Conservation (phyloP, 2,888 invertebrate genomes). For the Aplocera efformata region DNA sequence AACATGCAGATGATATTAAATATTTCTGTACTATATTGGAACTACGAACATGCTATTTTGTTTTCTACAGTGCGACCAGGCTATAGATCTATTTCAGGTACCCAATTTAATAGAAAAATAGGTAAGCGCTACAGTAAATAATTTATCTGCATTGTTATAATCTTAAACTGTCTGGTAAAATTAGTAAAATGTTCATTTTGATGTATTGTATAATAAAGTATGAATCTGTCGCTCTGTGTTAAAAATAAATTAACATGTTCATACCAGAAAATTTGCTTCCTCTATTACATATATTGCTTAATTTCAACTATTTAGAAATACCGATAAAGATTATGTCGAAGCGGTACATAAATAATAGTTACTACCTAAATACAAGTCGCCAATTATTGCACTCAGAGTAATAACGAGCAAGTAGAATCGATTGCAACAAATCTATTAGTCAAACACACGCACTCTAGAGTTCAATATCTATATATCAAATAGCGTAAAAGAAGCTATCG, state of each 20-base stretch:
- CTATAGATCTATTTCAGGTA: slow-evolving; percentile 14
- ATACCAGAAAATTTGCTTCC: slow-evolving; percentile 12
- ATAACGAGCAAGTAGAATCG: slow-evolving; percentile 3
- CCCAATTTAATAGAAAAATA: slow-evolving; percentile 17
- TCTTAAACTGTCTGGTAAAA: not conserved
- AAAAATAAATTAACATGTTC: slow-evolving; percentile 25
- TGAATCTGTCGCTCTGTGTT: slow-evolving; percentile 16
- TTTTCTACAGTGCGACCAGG: slow-evolving; percentile 26
- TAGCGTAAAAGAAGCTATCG: too few species aligned
- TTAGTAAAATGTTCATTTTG: too few species aligned
- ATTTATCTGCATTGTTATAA: slow-evolving; percentile 8
- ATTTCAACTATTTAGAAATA: slow-evolving; percentile 23
- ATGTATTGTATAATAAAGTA: too few species aligned
- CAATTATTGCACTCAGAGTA: slow-evolving; percentile 21
- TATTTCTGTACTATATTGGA: slow-evolving; percentile 13
- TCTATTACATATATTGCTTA: slow-evolving; percentile 15
- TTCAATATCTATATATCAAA: too few species aligned
- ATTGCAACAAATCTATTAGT: slow-evolving; percentile 23
- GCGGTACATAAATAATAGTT: slow-evolving; percentile 22
- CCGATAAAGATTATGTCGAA: slow-evolving; percentile 26
- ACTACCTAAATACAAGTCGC: slow-evolving; percentile 19
- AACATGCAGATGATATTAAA: slow-evolving; percentile 40
- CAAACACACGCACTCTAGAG: too few species aligned
- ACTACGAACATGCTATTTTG: slow-evolving; percentile 25
- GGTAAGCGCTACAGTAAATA: slow-evolving; percentile 17